Evolutionary conservation across 2,888 invertebrate species (phyloP), one percentile per base, ranked within the genome.

Genomic region (Blera fallax): DNA sequence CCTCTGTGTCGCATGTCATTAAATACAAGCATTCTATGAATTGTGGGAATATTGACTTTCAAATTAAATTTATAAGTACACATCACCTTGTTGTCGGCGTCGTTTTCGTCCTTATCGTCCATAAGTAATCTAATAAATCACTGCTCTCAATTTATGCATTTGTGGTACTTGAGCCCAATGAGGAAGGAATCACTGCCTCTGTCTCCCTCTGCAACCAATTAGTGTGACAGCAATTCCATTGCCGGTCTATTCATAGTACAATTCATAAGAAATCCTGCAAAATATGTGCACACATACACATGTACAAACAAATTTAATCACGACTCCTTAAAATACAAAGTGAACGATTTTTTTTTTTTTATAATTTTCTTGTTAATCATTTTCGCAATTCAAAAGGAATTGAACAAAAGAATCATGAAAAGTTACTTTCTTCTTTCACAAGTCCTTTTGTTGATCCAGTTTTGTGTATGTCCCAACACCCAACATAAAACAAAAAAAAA

Each of bases 101-200:
- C 5, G 50, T 50, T 18, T 24, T 16, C 27, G 29, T 64, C 34
- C 16, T 64, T 45, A 14, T 18, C 45, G 0, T 60, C 37, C 34
- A 16, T 73, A n/a, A n/a, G n/a, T n/a, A 73, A 73, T 62, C 50
- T 3, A 50, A 73, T 62, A 73, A 73, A 62, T 62, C 73, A 60
- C 27, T 50, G 60, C 37, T 24, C 37, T 8, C 52, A 45, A 5
- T 56, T n/a, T 21, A 52, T 43, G 37, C 64, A 60, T 43, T 60
- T 37, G 58, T 40, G 32, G 65, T 34, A 67, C 67, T 67, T 40
- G 40, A n/a, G 8, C 16, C 58, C 58, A 21, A 56, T 16, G 4
- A 14, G 32, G 7, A 8, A 56, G n/a, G 32, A 50, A 29, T 16
- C 24, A 32, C 29, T 48, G 21, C 34, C 48, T 64, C 21, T 8